Percentiles rank a stretch among this genome's conserved stretches.
Conservation (phyloP, 2,113 vertebrate genomes). For the Salvelinus fontinalis region DNA sequence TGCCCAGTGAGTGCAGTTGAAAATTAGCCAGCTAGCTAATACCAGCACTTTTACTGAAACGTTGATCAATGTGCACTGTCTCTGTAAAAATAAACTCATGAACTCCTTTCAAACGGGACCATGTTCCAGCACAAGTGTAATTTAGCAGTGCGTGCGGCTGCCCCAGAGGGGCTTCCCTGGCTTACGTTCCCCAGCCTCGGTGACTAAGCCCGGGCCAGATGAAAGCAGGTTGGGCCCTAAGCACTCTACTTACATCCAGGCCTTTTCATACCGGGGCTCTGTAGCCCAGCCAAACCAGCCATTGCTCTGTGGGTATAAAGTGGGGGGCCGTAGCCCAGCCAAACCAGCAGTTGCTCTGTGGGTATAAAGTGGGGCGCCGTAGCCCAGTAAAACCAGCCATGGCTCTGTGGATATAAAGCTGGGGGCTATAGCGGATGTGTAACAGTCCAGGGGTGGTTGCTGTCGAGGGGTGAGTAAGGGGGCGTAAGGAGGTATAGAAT, state of each 20-base stretch:
- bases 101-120: background rate
- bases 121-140: constrained; percentile 12
- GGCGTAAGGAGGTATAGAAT: too few relatives aligned
- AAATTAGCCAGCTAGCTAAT: too few relatives aligned
- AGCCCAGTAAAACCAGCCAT: background rate
- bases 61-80: too few relatives aligned
- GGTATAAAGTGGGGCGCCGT: too few relatives aligned
- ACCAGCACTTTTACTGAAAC: too few relatives aligned
- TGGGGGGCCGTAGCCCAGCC: too few relatives aligned
- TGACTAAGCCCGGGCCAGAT: constrained; percentile 29
- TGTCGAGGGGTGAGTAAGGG: too few relatives aligned
- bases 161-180: constrained; percentile 2
- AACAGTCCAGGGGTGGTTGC: too few relatives aligned
- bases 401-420: background rate
- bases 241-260: constrained; percentile 38
- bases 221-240: constrained; percentile 43
- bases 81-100: too few relatives aligned
- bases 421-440: too few relatives aligned
- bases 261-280: constrained; percentile 28
- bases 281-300: constrained; percentile 15
- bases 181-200: constrained; percentile 24
- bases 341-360: too few relatives aligned
- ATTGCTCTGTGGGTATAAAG: background rate
- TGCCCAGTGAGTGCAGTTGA: too few relatives aligned
- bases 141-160: background rate